Conservation (phyloP, 1,140 invertebrate genomes). For the Chelonus insularis region DNA sequence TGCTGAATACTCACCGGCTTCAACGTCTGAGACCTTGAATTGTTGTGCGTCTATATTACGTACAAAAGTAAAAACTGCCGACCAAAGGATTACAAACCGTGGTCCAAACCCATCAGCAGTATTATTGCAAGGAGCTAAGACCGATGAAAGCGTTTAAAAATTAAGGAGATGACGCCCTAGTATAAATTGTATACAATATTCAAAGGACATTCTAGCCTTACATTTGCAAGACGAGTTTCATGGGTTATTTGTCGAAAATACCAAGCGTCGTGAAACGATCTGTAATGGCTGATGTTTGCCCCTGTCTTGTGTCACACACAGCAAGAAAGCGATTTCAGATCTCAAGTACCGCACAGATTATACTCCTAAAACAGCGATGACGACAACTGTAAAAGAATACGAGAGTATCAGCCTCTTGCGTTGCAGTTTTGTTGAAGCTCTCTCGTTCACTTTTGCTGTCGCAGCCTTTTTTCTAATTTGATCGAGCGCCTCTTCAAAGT, state of each 20-base stretch:
- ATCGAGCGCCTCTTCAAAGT: constrained; percentile 56
- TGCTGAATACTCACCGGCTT: too few species aligned
- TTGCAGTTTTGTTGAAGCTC: background rate
- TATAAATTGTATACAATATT: too few species aligned
- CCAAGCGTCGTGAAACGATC: background rate
- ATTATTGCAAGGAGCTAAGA: too few species aligned
- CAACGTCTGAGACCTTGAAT: too few species aligned
- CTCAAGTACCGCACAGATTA: background rate
- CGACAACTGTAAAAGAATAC: background rate
- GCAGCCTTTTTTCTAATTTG: constrained; percentile 50
- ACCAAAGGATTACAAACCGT: too few species aligned
- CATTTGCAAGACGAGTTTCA: background rate
- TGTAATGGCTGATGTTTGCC: background rate
- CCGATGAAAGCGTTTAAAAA: too few species aligned
- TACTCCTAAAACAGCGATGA: background rate
- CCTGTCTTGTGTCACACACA: background rate
- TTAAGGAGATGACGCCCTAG: too few species aligned
- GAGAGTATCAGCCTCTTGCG: background rate
- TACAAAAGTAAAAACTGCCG: too few species aligned
- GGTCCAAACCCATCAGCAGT: too few species aligned
- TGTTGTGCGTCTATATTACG: too few species aligned
- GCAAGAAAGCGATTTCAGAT: background rate
- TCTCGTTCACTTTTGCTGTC: constrained; percentile 29
- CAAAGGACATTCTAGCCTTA: too few species aligned
- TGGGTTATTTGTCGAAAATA: background rate